Percentiles rank a stretch among this genome's conserved stretches.
These are phyloP conservation scores for Xerus inauris DNA, from an alignment of 2,113 vertebrate species.

Conservation along the genomic window DNA sequence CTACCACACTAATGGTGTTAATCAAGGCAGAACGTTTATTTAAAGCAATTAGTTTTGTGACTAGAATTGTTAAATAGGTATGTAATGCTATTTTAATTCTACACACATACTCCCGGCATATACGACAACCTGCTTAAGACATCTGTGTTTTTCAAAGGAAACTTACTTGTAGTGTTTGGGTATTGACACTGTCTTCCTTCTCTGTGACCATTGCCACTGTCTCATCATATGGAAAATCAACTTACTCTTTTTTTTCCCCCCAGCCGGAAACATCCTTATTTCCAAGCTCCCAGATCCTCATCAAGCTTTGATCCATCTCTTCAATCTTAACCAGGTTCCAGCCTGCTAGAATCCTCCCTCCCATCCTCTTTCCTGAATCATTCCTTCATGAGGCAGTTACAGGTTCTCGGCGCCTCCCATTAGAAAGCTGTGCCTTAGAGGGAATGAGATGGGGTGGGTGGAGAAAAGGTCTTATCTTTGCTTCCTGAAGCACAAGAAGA, in stretches of 20 bases:
- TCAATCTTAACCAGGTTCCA: not conserved
- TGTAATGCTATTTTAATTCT: slow-evolving; percentile 12
- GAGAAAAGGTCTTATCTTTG: not conserved
- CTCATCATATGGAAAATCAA: not conserved
- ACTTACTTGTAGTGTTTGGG: not conserved
- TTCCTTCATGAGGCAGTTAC: not conserved
- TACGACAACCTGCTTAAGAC: not conserved
- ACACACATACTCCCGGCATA: not conserved
- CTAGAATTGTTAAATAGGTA: slow-evolving; percentile 50
- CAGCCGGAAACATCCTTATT: not conserved
- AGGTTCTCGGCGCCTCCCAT: not conserved
- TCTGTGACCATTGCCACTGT: not conserved
- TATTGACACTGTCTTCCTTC: not conserved
- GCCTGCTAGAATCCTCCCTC: not conserved
- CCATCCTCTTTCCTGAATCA: not conserved
- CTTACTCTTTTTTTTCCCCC: not conserved
- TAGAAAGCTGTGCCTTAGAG: not conserved
- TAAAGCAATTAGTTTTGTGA: slow-evolving; percentile 63
- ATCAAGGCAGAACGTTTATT: slow-evolving; percentile 53
- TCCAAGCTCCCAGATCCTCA: not conserved
- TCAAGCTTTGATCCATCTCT: not conserved
- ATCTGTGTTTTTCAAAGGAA: not conserved
- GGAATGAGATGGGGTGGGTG: not conserved
- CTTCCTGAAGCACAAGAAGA: slow-evolving; percentile 2
- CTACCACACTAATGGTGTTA: slow-evolving; percentile 13